These are phyloP conservation scores for Pyrocoelia pectoralis DNA, from an alignment of 2,888 invertebrate genomes.

Conservation along the genomic window DNA sequence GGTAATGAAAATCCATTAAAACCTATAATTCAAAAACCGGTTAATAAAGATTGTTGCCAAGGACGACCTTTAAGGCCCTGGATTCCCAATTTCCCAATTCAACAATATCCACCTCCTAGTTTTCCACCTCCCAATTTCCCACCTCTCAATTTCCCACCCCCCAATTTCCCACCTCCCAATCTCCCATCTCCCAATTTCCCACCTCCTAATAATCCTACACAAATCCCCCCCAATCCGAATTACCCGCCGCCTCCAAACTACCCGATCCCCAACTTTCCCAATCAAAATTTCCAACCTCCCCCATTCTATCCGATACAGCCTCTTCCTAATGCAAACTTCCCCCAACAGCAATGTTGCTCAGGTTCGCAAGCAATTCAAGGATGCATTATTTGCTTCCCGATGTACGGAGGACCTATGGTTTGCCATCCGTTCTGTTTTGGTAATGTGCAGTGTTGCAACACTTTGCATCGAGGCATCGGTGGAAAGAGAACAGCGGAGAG, in stretches of 20 bases:
- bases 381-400: neutral
- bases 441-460: conserved; percentile 5
- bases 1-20: neutral
- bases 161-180: too few species aligned
- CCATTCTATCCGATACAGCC: too few species aligned
- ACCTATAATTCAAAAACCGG: neutral
- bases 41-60: neutral
- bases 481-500: too few species aligned
- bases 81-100: neutral
- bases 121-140: neutral
- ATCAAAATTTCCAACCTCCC: too few species aligned
- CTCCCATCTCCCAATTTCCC: neutral
- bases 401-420: neutral
- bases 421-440: conserved; percentile 3
- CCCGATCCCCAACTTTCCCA: too few species aligned
- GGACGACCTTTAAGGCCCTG: neutral
- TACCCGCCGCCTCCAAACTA: neutral
- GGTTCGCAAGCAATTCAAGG: neutral
- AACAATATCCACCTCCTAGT: neutral
- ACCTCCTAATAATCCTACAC: neutral
- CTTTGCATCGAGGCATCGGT: neutral
- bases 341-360: neutral
- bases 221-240: neutral
- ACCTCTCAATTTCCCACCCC: too few species aligned
- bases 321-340: neutral